Evolutionary conservation across 1,140 invertebrate genomes (phyloP), one percentile per base, ranked within the genome.

Genomic region (Halesus radiatus): DNA sequence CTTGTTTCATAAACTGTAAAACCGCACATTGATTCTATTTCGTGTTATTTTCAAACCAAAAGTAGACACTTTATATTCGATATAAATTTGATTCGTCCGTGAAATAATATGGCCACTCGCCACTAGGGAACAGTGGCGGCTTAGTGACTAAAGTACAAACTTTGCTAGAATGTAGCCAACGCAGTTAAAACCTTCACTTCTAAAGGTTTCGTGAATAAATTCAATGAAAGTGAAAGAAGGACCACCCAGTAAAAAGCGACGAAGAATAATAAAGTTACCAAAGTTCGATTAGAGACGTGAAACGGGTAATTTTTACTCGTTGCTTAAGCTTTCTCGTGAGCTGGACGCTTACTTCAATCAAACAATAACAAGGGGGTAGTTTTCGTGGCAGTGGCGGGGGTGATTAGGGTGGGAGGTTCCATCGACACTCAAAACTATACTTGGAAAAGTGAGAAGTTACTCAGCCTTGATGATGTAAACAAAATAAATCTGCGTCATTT

Each of bases 391-490:
- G 58, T 45, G 68, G 68, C 10, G 50, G 10, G 68, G 62, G 22
- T 66, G 29, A n/a, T 66, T 26, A 16, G 62, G 62, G 62, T n/a
- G 23, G 22, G 68, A 16, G 10, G 26, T 29, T n/a, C 26, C 62
- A 18, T 20, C 26, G 62, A 50, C 45, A 50, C 50, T 22, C 68
- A 50, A 23, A 72, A 72, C 45, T 32, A 18, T 72, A 72, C 68
- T 53, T 23, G 68, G 68, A 72, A 68, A 53, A 72, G 50, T 15
- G 20, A 18, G 29, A 53, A 52, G 68, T 52, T 72, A 72, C 45
- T 72, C 68, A 54, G 68, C 68, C 68, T 72, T 72, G 68, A 53
- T 72, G 50, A 54, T 68, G 64, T 68, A 22, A 72, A 72, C 45
- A 72, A 45, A 52, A 53, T 22, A 64, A 66, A 66, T n/a, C 32